Conservation (phyloP, 1,140 invertebrate genomes). For the Brachystomella parvula region DNA sequence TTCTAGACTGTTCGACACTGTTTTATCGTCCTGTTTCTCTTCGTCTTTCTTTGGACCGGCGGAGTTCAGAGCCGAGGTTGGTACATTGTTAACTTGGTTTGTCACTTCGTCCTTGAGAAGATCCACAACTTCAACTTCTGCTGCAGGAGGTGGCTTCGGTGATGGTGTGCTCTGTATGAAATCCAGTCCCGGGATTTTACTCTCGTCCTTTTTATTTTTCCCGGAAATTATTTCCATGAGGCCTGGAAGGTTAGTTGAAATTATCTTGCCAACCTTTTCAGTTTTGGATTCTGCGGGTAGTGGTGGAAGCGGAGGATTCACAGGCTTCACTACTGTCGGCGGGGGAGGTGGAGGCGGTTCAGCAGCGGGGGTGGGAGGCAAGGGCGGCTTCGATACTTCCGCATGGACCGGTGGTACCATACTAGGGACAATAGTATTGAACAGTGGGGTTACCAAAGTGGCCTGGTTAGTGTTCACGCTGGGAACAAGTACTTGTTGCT, state of each 20-base stretch:
- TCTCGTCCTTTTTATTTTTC: not conserved
- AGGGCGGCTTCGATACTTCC: not conserved
- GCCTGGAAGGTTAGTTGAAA: not conserved
- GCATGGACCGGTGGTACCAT: not conserved
- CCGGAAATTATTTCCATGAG: not conserved
- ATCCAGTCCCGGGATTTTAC: constrained; percentile 3
- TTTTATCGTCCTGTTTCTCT: no score
- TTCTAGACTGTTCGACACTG: no score
- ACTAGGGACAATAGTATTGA: not conserved
- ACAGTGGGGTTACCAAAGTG: no score
- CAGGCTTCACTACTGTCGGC: not conserved
- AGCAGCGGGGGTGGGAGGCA: not conserved
- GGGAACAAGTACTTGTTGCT: no score
- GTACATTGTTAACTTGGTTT: no score
- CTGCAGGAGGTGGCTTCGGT: no score
- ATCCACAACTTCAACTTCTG: not conserved
- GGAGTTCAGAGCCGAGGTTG: no score
- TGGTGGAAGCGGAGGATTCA: not conserved
- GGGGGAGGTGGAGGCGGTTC: constrained; percentile 13
- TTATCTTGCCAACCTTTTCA: not conserved
- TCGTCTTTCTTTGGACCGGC: no score
- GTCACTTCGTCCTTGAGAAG: not conserved
- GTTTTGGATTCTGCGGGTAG: not conserved
- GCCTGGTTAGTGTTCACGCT: no score
- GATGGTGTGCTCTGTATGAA: constrained; percentile 2